Evolutionary conservation across 2,797 vertebrate genomes (phyloP), one percentile per base, ranked within the genome.

Genomic region (Calcarius lapponicus): DNA sequence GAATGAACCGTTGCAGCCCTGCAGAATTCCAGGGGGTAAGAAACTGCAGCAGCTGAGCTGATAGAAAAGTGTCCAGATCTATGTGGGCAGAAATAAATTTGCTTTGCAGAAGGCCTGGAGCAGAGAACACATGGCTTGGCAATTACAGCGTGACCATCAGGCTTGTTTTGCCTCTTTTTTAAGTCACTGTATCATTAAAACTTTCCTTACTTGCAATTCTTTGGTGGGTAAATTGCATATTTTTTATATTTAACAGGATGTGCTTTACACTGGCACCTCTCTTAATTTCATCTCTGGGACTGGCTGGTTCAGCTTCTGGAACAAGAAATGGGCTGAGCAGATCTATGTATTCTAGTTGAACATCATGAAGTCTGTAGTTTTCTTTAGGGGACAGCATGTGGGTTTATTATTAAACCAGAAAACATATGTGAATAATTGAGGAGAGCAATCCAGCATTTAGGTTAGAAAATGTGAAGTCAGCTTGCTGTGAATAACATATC

Each of bases 371-470:
- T 61, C 88, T 91, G 86, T 75, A 90, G 79, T 67, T 91, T 94
- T 93, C 92, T 95, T 94, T 51, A 69, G 58, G 36, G 79, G 93
- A 96, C 92, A 96, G 91, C 88, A 82, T 71, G 60, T 89, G 92
- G 76, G 75, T n/a, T 79, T 94, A 72, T 86, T 96, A 91, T 83
- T 94, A 93, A 96, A 79, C 51, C 86, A 90, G 87, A 94, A 94
- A 94, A 86, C 96, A 96, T 93, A 92, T 97, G 96, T 96, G 90
- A 97, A 86, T 95, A 88, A 94, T 96, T 96, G 96, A 95, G 90
- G 58, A 81, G 93, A 95, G 78, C 86, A 80, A 94, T 91, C 83
- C 91, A 94, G 76, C 69, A n/a, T 74, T 88, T 88, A 93, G 73
- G 83, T 89, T 92, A 93, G 91, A 96, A 95, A 90, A 95, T 89